A percentile compares a stretch with the other conserved stretches of the same genome.
Conservation (phyloP, 2,888 invertebrate species). For the Megalurothrips usitatus region DNA sequence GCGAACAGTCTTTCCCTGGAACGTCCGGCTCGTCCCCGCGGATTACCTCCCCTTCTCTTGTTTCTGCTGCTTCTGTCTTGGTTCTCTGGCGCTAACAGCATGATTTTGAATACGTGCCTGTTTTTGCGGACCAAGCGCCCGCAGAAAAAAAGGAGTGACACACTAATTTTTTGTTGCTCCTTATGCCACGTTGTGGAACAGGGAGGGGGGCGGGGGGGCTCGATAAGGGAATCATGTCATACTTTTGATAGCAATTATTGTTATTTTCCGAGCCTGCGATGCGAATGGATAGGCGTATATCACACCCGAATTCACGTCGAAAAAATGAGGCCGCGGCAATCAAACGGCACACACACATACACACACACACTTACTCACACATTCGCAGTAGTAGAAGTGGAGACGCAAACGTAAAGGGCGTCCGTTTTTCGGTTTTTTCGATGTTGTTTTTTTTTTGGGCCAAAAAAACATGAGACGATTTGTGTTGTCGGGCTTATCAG, state of each 20-base stretch:
- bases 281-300: background rate
- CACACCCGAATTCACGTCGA: background rate
- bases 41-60: too few species aligned
- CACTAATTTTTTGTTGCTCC: too few species aligned
- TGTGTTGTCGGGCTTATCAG: background rate
- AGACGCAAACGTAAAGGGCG: background rate
- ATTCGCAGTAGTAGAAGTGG: background rate
- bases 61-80: too few species aligned
- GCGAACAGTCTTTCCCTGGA: background rate
- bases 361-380: background rate
- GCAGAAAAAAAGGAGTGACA: too few species aligned
- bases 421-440: too few species aligned
- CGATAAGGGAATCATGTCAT: conserved; percentile 4
- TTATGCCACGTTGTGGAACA: too few species aligned
- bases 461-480: too few species aligned
- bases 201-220: background rate
- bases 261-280: background rate
- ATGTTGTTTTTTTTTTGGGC: too few species aligned
- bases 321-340: conserved; percentile 8
- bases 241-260: conserved; percentile 6
- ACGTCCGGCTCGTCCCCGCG: background rate
- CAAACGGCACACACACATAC: background rate
- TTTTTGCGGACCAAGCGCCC: too few species aligned
- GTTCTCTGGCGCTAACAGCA: too few species aligned
- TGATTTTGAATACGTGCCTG: too few species aligned